Conservation (phyloP, 2,113 vertebrate genomes). For the Podilymbus podiceps region DNA sequence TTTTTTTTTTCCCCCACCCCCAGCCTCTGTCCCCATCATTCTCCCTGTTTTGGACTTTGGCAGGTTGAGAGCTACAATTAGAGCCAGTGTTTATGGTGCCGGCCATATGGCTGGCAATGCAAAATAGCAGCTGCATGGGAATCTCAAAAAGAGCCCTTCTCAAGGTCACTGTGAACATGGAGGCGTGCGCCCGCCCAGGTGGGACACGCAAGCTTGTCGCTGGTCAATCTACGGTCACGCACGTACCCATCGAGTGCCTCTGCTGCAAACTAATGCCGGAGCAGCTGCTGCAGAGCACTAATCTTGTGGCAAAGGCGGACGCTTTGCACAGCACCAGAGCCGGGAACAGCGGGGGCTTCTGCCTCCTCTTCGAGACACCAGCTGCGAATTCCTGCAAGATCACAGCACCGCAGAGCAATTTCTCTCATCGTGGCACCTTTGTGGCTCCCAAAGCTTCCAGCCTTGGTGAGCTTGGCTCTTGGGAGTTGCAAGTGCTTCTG, state of each 20-base stretch:
- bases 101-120: background rate
- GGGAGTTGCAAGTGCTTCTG: background rate
- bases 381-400: background rate
- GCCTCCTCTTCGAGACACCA: background rate
- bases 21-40: background rate
- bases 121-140: conserved; percentile 24
- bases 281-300: background rate
- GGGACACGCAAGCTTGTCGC: background rate
- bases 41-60: conserved; percentile 17
- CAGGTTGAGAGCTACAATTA: conserved; percentile 47
- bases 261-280: background rate
- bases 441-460: background rate
- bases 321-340: fast-evolving
- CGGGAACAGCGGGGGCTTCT: fast-evolving
- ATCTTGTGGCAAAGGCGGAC: fast-evolving
- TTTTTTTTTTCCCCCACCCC: background rate
- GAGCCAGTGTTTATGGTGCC: background rate
- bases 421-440: fast-evolving
- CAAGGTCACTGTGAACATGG: background rate
- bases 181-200: background rate
- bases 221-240: background rate
- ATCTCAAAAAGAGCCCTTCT: background rate
- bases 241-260: background rate
- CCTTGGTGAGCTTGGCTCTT: background rate
- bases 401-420: fast-evolving